Evolutionary conservation across 2,113 vertebrate species (phyloP), one percentile per base, ranked within the genome.

Genomic region (Elephantulus edwardii): DNA sequence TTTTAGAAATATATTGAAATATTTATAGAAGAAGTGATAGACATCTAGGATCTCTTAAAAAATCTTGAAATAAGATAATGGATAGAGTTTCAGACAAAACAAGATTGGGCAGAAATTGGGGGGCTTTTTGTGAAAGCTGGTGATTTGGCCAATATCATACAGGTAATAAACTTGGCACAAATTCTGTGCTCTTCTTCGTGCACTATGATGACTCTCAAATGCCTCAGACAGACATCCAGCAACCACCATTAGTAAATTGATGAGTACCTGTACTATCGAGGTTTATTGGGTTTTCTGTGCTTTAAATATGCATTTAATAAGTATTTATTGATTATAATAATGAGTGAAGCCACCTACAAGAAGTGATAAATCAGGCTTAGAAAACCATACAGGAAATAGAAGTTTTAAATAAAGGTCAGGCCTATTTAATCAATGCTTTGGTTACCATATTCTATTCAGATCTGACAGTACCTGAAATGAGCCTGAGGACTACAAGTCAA

Each of bases 371-470:
- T 89, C 52, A 90, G 38, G 62, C 17, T 30, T 8, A 78, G 52
- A 74, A 88, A 85, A 96, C 38, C 14, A 71, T 50, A 88, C 8
- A 82, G 52, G 38, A 93, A 87, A 90, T 6, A 72, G 44, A 42
- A 50, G 19, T 72, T 90, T 93, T 87, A 22, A 93, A 40, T 93
- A 77, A 94, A 50, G 62, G 60, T 28, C 17, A 71, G 10, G 3
- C 35, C 5, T 40, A 76, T 82, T 74, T 3, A 85, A 80, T 75
- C 75, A 92, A 74, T 9, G 2, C 10, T 91, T 77, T 40, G 68
- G n/a, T 92, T 92, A 50, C 44, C 42, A 81, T 40, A 79, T 17
- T 79, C 58, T 66, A 46, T 86, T 75, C 28, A 46, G 74, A 91
- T 86, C 26, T 46, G 40, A 42, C 7, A 60, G n/a, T 68, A 30